Evolutionary conservation across 1,140 invertebrate species (phyloP).

Genomic region (Listronotus oregonensis): DNA sequence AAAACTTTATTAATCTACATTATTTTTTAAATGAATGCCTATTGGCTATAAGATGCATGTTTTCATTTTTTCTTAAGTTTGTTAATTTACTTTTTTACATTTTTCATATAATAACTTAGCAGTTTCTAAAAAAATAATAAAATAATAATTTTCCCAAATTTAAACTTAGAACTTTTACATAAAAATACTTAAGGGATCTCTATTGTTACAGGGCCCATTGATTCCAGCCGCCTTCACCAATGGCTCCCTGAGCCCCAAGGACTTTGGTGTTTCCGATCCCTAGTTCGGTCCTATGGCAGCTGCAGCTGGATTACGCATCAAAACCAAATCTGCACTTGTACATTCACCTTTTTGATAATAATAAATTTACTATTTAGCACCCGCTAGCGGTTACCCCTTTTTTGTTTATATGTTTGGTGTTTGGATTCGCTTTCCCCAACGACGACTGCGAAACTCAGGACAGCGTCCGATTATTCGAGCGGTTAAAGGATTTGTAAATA

Average conservation of each 20-base stretch:
- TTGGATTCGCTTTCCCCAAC: slow-evolving; percentile 48
- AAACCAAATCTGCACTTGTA: slow-evolving; percentile 56
- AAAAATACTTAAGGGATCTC: slow-evolving; percentile 30
- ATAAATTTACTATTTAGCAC: slow-evolving; percentile 52
- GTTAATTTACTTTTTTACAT: no score
- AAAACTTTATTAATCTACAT: no score
- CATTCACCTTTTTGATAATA: slow-evolving; percentile 54
- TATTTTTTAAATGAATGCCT: no score
- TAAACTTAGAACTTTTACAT: no score
- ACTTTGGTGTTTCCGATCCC: slow-evolving; percentile 42
- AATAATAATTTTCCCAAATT: no score
- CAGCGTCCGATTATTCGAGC: neutral
- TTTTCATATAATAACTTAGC: no score
- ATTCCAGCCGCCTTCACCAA: slow-evolving; percentile 93
- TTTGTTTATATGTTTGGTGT: slow-evolving; percentile 58
- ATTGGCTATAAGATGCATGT: no score
- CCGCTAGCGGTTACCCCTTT: slow-evolving; percentile 55
- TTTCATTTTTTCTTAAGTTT: no score
- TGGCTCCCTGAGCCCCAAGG: slow-evolving; percentile 80
- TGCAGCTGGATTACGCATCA: slow-evolving; percentile 53
- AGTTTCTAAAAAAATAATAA: no score
- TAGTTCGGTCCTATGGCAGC: slow-evolving; percentile 48
- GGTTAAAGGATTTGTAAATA: neutral
- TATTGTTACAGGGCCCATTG: slow-evolving; percentile 78
- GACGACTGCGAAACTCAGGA: slow-evolving; percentile 28